Evolutionary conservation across 2,888 invertebrate species (phyloP).

Genomic region (Leucophenga maculata): DNA sequence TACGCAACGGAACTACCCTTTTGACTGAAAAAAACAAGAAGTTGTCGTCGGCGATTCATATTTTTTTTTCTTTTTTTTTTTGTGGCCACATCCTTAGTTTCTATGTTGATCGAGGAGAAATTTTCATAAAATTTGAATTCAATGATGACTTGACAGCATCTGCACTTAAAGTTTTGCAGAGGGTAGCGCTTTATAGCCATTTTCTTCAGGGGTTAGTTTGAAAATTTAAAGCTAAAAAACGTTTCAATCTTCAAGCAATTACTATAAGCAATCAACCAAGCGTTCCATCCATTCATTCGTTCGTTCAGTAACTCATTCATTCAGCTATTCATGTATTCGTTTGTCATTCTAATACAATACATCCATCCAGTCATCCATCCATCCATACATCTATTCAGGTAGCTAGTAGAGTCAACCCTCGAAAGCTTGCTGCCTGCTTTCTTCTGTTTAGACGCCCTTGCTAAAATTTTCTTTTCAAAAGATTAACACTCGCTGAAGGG

Average conservation of each 20-base stretch:
- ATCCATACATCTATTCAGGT: background rate
- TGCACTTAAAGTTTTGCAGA: too few species aligned
- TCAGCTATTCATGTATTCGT: background rate
- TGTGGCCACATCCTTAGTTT: too few species aligned
- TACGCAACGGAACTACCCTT: too few species aligned
- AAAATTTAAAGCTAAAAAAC: background rate
- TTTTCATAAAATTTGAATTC: background rate
- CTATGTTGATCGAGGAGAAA: background rate
- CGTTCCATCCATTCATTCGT: background rate
- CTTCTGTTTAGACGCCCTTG: background rate
- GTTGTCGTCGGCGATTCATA: too few species aligned
- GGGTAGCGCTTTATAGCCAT: too few species aligned
- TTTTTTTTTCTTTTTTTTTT: too few species aligned
- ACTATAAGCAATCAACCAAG: background rate
- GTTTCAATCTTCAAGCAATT: background rate
- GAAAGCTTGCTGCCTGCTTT: slow-evolving; percentile 13
- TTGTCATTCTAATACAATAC: too few species aligned
- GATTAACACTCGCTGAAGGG: too few species aligned
- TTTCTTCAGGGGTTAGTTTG: too few species aligned
- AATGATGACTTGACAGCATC: background rate
- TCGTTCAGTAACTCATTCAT: background rate
- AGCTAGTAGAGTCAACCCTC: too few species aligned
- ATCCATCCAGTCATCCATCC: background rate
- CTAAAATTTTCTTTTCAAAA: background rate
- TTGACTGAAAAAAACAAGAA: too few species aligned